These are phyloP conservation scores for Tinea pellionella DNA, from an alignment of 2,888 invertebrate species.

Conservation along the genomic window DNA sequence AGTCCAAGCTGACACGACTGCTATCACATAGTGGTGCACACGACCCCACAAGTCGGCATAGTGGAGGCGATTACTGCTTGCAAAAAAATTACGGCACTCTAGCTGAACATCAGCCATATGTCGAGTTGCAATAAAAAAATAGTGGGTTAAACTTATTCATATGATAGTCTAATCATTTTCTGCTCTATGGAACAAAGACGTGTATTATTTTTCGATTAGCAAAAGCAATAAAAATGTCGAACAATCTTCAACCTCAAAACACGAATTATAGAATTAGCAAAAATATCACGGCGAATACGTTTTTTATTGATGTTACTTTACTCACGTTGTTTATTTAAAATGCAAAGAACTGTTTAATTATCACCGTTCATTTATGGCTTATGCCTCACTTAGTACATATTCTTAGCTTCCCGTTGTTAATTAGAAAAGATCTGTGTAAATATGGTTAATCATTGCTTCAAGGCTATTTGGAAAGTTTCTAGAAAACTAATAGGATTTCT, in stretches of 20 bases:
- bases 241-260: background rate
- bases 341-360: background rate
- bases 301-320: too few species aligned
- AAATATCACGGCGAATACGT: background rate
- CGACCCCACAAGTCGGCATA: too few species aligned
- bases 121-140: too few species aligned
- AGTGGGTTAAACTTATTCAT: too few species aligned
- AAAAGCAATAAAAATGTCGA: background rate
- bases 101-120: too few species aligned
- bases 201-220: too few species aligned
- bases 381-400: background rate
- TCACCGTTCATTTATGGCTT: background rate
- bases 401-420: background rate
- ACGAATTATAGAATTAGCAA: background rate
- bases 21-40: too few species aligned
- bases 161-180: too few species aligned
- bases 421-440: background rate
- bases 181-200: too few species aligned
- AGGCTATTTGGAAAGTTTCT: background rate
- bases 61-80: too few species aligned
- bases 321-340: background rate
- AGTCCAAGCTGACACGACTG: too few species aligned
- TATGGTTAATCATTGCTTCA: background rate
- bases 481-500: background rate
- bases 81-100: too few species aligned